A percentile compares a stretch with the other conserved stretches of the same genome.
Evolutionary conservation across 2,888 invertebrate genomes (phyloP).

Genomic region (Clostera curtula): DNA sequence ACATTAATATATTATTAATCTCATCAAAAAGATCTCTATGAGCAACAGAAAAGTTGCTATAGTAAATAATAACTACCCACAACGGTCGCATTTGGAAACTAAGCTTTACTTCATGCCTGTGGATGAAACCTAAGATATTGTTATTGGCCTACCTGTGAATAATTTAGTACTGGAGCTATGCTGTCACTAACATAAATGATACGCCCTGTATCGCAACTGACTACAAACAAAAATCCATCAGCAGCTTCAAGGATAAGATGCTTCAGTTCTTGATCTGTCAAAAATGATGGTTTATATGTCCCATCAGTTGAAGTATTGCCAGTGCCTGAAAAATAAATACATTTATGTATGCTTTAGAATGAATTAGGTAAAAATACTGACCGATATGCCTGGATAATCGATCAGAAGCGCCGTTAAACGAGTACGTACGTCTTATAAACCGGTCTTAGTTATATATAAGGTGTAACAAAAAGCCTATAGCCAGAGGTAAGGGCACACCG

Average conservation of each 20-base stretch:
- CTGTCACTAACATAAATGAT: slow-evolving; percentile 99
- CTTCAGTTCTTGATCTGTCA: slow-evolving; percentile 99
- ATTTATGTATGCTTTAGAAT: too few species aligned
- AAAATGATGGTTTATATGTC: slow-evolving; percentile 98
- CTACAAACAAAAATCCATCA: slow-evolving; percentile 96
- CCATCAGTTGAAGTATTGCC: slow-evolving; percentile 98
- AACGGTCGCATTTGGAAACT: too few species aligned
- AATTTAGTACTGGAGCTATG: slow-evolving; percentile 97
- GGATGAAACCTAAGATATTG: slow-evolving; percentile 3
- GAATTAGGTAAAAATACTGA: too few species aligned
- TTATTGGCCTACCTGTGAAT: slow-evolving; percentile 81
- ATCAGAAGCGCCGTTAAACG: too few species aligned
- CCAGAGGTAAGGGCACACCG: too few species aligned
- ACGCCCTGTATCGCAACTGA: slow-evolving; percentile 97
- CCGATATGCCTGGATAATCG: too few species aligned
- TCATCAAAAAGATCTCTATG: too few species aligned
- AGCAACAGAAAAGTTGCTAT: too few species aligned
- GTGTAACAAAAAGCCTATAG: too few species aligned
- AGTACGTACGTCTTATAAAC: too few species aligned
- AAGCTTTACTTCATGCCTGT: too few species aligned
- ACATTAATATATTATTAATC: slow-evolving; percentile 9
- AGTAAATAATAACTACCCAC: slow-evolving; percentile 1
- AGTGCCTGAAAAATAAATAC: slow-evolving; percentile 84
- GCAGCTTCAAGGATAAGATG: slow-evolving; percentile 99
- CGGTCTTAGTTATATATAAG: too few species aligned